Base-by-base conservation (phyloP, 2,797 vertebrate genomes). In the Micrastur ruficollis region DNA sequence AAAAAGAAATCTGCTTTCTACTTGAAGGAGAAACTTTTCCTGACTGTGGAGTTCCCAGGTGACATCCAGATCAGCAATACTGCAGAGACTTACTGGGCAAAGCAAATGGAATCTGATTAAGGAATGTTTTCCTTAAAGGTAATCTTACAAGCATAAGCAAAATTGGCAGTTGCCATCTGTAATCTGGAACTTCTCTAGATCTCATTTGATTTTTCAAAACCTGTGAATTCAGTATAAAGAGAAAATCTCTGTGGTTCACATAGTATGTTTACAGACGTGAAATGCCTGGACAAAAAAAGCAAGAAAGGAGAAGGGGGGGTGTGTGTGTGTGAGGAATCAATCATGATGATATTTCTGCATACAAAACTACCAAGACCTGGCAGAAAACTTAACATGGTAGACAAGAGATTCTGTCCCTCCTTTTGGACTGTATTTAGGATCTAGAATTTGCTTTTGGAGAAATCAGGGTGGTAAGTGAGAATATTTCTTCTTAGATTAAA, bases 191-290 rank as follows among this genome's bases (percentile, higher is more conserved):
- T 72, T 79, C 9, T 44, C 32, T 75, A 62, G 32, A 40, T 75
- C 80, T 85, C 61, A 74, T 93, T 91, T 17, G 19, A 40, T 92
- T 95, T 93, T 63, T 94, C 29, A 55, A 80, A 89, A 86, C 31
- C 7, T 36, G 61, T 81, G 53, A 85, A 59, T 85, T 76, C 59
- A 47, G 50, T 84, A 59, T 58, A 29, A 71, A 78, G 53, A 55
- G 18, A 42, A n/a, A 89, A 56, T 73, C 20, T 86, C 61, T 47
- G 31, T 38, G 26, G 58, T 27, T 81, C 47, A 49, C 13, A 2
- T 81, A 78, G 71, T 89, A 20, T 46, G 18, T 75, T 89, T 89
- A 81, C 83, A 79, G 62, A 81, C 0, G 3, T 65, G 40, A 82
- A 85, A 82, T 73, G 42, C 26, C 17, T 93, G 40, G 29, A 22